These are phyloP conservation scores for Athalia cordata DNA, from an alignment of 2,888 invertebrate genomes.

Conservation along the genomic window DNA sequence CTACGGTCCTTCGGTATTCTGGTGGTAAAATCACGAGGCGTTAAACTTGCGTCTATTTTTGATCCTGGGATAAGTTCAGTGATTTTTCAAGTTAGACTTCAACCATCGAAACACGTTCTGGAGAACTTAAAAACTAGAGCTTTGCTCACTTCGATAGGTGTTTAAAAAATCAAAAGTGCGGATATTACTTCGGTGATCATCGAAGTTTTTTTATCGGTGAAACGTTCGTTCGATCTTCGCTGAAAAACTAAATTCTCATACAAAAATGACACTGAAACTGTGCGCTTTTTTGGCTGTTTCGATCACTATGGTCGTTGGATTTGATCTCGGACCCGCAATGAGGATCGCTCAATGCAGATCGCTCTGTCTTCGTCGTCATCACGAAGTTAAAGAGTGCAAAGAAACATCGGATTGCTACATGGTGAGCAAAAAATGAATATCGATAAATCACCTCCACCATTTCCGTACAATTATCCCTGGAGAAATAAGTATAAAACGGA, in stretches of 20 bases:
- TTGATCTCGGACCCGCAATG: constrained; percentile 69
- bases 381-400: constrained; percentile 44
- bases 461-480: not conserved
- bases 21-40: constrained; percentile 28
- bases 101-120: not conserved
- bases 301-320: constrained; percentile 57
- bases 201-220: not conserved
- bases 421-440: constrained; percentile 15
- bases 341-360: constrained; percentile 70
- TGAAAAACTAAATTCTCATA: constrained; percentile 13
- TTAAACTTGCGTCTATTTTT: not conserved
- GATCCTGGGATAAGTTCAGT: not conserved
- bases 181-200: constrained; percentile 40
- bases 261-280: constrained; percentile 53
- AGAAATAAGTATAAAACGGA: not conserved
- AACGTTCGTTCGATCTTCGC: not conserved
- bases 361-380: constrained; percentile 62
- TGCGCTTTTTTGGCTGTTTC: constrained; percentile 57
- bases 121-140: not conserved
- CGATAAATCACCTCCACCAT: not conserved
- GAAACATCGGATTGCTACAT: constrained; percentile 42
- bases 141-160: not conserved
- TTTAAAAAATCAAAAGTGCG: constrained; percentile 29
- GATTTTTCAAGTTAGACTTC: not conserved
- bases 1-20: constrained; percentile 12